Evolutionary conservation across 2,888 invertebrate species (phyloP), one percentile per base, ranked within the genome.

Genomic region (Cordylochernes scorpioides): DNA sequence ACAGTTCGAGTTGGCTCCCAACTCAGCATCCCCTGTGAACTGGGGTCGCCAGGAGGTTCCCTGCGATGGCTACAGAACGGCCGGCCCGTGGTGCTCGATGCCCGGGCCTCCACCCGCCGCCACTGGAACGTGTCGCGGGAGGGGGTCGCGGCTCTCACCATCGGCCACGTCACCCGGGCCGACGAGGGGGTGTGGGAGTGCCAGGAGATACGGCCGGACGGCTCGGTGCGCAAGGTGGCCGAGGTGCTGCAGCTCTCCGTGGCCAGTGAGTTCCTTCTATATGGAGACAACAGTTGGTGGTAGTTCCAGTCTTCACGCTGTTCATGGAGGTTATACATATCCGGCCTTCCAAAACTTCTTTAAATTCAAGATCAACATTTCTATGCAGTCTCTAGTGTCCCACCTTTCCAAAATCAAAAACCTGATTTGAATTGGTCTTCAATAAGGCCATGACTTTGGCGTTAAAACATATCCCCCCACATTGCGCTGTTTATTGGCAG

Each of bases 111-210:
- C 12, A 32, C 38, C 12, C 28, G 42, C 19, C 32, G 43, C 10
- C 39, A 37, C 15, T 43, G 42, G 42, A 38, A 39, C 28, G 34
- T 43, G 17, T 30, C 35, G 1, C 34, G 36, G n/a, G 40, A 43
- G 19, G 43, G 43, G 2, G 31, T 32, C 9, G 39, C 42, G 2
- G 30, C 39, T 3, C 28, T 43, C 13, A 38, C 40, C 29, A 43
- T 43, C 25, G 30, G 28, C 6, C 31, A 35, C 4, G 41, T 38
- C 5, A 34, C 37, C 3, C 27, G 30, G n/a, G 28, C 33, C 10
- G 45, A 45, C 31, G 44, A 42, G 10, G 45, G 45, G 1, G 28
- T 39, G 4, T 45, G 45, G 45, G 44, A 44, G 25, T 45, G 45
- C 27, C 37, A 43, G 33, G 42, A 44, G 24, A 24, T 42, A n/a